phyloP scores from a whole-genome alignment of 2,797 vertebrate species.

The Gambelia wislizenii region DNA sequence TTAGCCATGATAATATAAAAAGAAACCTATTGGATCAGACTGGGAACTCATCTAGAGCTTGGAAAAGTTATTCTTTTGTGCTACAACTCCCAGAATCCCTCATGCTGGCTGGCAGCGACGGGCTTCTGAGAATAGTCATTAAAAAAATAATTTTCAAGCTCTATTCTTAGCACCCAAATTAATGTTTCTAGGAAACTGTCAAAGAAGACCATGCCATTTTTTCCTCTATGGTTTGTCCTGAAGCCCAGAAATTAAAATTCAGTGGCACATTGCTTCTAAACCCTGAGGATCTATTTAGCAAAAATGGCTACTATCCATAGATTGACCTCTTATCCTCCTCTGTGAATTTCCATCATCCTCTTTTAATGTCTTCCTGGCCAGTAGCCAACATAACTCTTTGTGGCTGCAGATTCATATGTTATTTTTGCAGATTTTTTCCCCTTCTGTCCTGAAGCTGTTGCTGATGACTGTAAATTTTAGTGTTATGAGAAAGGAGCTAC shows the following conservation, averaged over 20 bases:
- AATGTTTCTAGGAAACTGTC: neutral
- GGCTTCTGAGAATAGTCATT: no score
- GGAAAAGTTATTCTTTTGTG: no score
- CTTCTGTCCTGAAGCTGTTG: no score
- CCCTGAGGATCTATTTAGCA: neutral
- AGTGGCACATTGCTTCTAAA: no score
- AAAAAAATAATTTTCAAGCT: no score
- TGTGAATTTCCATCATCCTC: neutral
- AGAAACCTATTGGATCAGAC: neutral
- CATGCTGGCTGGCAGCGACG: neutral
- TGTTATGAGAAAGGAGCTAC: neutral
- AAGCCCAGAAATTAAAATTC: neutral
- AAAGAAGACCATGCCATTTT: no score
- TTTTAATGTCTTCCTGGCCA: neutral
- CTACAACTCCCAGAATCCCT: neutral
- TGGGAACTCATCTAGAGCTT: neutral
- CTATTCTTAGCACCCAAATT: no score
- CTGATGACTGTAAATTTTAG: neutral
- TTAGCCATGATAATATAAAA: neutral
- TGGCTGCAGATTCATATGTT: neutral
- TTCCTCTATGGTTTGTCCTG: no score
- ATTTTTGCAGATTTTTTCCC: neutral
- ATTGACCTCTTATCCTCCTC: neutral
- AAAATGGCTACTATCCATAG: neutral
- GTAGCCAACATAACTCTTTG: neutral